Evolutionary conservation across 2,113 vertebrate genomes (phyloP).

Genomic region (Nyctereutes procyonoides): DNA sequence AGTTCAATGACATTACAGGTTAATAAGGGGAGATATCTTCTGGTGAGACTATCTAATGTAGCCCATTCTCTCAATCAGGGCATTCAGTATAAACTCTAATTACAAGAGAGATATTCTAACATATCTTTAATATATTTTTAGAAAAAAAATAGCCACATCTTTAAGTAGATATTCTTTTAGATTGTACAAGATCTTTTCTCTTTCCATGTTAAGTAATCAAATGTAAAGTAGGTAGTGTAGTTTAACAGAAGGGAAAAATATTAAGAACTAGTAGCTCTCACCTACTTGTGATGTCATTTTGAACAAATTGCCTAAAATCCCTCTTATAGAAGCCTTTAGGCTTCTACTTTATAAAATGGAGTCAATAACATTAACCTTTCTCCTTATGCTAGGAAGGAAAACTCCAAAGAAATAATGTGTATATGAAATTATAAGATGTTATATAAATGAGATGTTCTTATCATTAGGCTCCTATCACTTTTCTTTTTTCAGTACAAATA

Average conservation of each 20-base stretch:
- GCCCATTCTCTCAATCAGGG: background rate
- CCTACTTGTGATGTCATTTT: background rate
- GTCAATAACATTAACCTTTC: background rate
- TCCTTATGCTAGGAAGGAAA: background rate
- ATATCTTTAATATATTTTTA: constrained; percentile 10
- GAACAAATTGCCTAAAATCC: background rate
- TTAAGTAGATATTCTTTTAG: background rate
- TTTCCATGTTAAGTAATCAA: constrained; percentile 3
- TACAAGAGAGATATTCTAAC: constrained; percentile 16
- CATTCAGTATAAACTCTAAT: constrained; percentile 34
- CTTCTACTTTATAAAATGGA: background rate
- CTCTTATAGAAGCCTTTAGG: background rate
- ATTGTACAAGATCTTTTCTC: background rate
- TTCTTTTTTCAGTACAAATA: constrained; percentile 90
- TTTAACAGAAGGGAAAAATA: background rate
- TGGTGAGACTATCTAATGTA: background rate
- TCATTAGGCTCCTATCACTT: background rate
- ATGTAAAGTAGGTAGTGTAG: background rate
- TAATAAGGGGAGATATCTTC: background rate
- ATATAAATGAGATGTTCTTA: background rate
- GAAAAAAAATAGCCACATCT: background rate
- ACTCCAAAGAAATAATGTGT: constrained; percentile 1
- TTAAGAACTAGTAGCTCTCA: background rate
- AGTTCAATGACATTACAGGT: background rate
- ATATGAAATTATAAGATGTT: background rate